Evolutionary conservation across 2,797 vertebrate genomes (phyloP).

Genomic region (Chromobotia macracanthus): DNA sequence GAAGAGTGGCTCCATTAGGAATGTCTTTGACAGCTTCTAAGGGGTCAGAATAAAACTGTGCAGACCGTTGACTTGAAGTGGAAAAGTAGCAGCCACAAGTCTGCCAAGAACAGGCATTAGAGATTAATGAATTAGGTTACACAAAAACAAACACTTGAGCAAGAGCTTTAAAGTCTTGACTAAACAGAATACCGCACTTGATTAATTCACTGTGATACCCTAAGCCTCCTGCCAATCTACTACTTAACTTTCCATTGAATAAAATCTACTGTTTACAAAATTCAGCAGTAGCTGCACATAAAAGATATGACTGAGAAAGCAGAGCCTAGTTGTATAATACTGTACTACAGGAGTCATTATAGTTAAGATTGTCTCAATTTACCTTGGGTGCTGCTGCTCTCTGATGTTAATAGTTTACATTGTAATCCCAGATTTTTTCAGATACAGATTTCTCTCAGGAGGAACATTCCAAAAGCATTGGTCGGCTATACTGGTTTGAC

Average conservation of each 20-base stretch:
- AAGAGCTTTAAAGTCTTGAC: conserved; percentile 51
- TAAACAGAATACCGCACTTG: background rate
- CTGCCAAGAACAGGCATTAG: conserved; percentile 68
- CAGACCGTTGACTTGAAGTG: conserved; percentile 75
- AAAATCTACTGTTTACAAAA: background rate
- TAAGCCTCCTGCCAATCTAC: background rate
- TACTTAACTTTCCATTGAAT: background rate
- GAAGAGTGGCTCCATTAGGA: conserved; percentile 85
- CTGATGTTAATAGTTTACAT: background rate
- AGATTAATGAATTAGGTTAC: background rate
- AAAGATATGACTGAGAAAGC: background rate
- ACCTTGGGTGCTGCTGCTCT: background rate
- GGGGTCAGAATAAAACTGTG: conserved; percentile 85
- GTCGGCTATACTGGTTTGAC: background rate
- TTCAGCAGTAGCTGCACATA: background rate
- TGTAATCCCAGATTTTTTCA: background rate
- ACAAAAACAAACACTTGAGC: conserved; percentile 56
- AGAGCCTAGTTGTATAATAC: background rate
- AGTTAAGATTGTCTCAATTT: background rate
- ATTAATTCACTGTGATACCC: background rate
- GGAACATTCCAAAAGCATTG: background rate
- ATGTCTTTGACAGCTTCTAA: conserved; percentile 92
- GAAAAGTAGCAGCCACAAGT: conserved; percentile 83
- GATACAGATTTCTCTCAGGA: background rate
- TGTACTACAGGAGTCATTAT: background rate